A percentile compares a stretch with the other conserved stretches of the same genome.
Conservation (phyloP, 1,140 invertebrate species). For the Prorops nasuta region DNA sequence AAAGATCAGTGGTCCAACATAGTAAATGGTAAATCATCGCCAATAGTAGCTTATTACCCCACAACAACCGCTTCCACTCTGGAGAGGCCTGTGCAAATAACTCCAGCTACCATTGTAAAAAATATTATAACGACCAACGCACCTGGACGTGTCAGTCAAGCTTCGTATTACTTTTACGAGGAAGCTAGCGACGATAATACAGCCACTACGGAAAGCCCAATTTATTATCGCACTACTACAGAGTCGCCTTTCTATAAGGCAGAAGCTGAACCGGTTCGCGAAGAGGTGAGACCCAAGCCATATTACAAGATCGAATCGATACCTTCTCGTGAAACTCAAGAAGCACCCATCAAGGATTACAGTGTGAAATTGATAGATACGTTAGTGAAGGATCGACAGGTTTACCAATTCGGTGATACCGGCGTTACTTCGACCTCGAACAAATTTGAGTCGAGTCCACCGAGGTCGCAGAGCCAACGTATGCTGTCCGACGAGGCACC, state of each 20-base stretch:
- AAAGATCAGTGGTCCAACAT: slow-evolving; percentile 29
- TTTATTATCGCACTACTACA: slow-evolving; percentile 40
- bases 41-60: slow-evolving; percentile 61
- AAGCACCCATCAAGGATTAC: slow-evolving; percentile 30
- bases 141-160: slow-evolving; percentile 25
- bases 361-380: slow-evolving; percentile 39
- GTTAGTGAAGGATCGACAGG: slow-evolving; percentile 33
- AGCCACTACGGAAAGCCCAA: slow-evolving; percentile 23
- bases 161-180: slow-evolving; percentile 52
- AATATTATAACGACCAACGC: slow-evolving; percentile 28
- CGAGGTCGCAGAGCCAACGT: slow-evolving; percentile 28
- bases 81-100: slow-evolving; percentile 42
- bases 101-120: slow-evolving; percentile 32
- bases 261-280: slow-evolving; percentile 11
- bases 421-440: slow-evolving; percentile 11
- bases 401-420: slow-evolving; percentile 30
- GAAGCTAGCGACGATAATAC: slow-evolving; percentile 47
- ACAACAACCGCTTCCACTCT: slow-evolving; percentile 59
- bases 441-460: slow-evolving; percentile 18
- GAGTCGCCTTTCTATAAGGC: slow-evolving; percentile 31
- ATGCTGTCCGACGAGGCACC: slow-evolving; percentile 41
- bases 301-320: slow-evolving; percentile 3
- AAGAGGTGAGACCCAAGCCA: not conserved
- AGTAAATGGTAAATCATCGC: slow-evolving; percentile 57
- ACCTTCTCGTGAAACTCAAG: slow-evolving; percentile 19